phyloP scores from a whole-genome alignment of 2,113 vertebrate genomes.

The Dascyllus trimaculatus region DNA sequence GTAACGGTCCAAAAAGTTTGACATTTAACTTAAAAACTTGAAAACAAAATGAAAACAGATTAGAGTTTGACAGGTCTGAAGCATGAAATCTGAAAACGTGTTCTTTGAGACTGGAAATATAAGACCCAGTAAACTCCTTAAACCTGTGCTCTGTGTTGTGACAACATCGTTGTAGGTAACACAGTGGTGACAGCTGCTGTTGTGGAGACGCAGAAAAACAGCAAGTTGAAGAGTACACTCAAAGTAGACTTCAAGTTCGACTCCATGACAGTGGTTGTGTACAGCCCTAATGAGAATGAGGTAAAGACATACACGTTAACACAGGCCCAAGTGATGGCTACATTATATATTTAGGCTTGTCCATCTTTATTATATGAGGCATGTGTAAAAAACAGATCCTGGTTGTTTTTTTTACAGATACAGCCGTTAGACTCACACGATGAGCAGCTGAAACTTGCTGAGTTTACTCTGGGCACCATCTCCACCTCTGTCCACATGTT shows the following conservation, averaged over 20 bases:
- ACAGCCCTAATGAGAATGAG: constrained; percentile 86
- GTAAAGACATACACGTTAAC: constrained; percentile 71
- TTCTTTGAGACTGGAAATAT: not conserved
- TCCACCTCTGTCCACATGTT: constrained; percentile 90
- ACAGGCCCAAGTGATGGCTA: not conserved
- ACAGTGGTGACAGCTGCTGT: constrained; percentile 94
- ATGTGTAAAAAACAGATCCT: not conserved
- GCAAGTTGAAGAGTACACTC: constrained; percentile 89
- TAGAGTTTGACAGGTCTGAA: not conserved
- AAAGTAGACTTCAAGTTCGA: constrained; percentile 94
- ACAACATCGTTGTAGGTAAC: constrained; percentile 79
- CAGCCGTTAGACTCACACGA: constrained; percentile 84
- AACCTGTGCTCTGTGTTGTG: constrained; percentile 10
- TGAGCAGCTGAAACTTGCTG: constrained; percentile 89
- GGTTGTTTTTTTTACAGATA: constrained; percentile 50
- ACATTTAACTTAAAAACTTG: not conserved
- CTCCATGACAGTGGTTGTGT: constrained; percentile 91
- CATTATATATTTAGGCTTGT: not conserved
- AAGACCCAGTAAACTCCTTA: not conserved
- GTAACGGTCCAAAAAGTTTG: not conserved
- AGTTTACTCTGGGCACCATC: constrained; percentile 93
- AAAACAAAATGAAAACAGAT: no score
- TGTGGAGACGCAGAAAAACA: constrained; percentile 89
- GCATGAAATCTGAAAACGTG: not conserved
- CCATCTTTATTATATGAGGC: not conserved